phyloP scores from a whole-genome alignment of 1,140 invertebrate genomes.

The Glossosoma conforme region DNA sequence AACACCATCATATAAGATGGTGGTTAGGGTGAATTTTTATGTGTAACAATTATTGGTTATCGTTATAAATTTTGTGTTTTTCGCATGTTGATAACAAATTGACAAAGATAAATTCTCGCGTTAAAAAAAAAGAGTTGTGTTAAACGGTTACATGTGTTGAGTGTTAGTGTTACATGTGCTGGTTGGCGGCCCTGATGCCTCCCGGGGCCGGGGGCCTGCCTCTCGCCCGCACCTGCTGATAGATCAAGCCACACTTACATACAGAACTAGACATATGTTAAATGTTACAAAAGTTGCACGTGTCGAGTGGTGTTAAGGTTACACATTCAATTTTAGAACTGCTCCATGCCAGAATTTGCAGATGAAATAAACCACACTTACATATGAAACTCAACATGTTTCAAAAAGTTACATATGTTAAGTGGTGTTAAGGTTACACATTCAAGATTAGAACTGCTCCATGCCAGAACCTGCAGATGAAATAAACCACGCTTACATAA shows the following conservation, averaged over 20 bases:
- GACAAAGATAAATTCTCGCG: not conserved
- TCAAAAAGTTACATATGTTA: not conserved
- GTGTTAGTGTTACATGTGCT: constrained; percentile 25
- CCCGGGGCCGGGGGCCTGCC: constrained; percentile 25
- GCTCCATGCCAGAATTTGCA: not conserved
- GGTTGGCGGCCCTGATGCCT: constrained; percentile 20
- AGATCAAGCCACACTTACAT: constrained; percentile 13
- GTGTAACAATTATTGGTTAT: not conserved
- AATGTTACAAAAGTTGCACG: not conserved
- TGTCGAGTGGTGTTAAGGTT: not conserved
- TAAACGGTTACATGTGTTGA: not conserved
- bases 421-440: not conserved
- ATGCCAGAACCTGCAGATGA: not conserved
- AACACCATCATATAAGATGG: not conserved
- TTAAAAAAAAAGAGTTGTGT: not conserved
- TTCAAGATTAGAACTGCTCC: not conserved
- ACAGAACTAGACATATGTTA: not conserved
- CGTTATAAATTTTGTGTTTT: not conserved
- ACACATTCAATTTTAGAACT: not conserved
- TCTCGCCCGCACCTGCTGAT: constrained; percentile 28
- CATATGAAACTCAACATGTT: not conserved
- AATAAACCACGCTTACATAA: not conserved
- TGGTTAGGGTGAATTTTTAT: not conserved
- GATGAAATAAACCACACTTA: not conserved
- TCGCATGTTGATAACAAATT: not conserved